Conservation (phyloP, 1,140 invertebrate species). For the Tribolium castaneum region DNA sequence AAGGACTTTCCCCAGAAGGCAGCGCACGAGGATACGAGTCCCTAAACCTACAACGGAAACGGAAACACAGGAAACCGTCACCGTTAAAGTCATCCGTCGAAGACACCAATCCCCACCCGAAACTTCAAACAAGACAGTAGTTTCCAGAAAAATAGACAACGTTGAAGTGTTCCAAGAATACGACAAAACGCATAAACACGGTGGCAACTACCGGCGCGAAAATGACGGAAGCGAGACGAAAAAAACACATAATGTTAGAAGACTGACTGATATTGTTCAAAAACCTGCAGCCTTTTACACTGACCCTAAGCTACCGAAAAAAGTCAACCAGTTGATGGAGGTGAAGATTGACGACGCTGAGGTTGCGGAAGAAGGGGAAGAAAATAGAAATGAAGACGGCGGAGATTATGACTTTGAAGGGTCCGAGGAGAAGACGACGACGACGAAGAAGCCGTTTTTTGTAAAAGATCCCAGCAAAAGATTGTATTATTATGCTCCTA, state of each 20-base stretch:
- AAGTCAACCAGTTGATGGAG: slow-evolving; percentile 43
- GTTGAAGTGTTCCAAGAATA: slow-evolving; percentile 49
- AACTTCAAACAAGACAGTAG: not conserved
- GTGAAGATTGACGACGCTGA: slow-evolving; percentile 10
- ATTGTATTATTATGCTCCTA: slow-evolving; percentile 59
- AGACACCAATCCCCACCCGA: not conserved
- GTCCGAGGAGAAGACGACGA: slow-evolving; percentile 4
- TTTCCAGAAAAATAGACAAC: not conserved
- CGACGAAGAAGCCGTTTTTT: slow-evolving; percentile 51
- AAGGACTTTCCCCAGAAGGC: slow-evolving; percentile 49
- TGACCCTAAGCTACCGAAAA: slow-evolving; percentile 49
- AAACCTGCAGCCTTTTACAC: slow-evolving; percentile 54
- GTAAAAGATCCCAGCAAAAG: slow-evolving; percentile 61
- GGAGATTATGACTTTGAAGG: slow-evolving; percentile 31
- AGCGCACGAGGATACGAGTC: slow-evolving; percentile 46
- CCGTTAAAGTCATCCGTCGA: slow-evolving; percentile 41
- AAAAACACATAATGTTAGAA: not conserved
- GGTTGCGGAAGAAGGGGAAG: slow-evolving; percentile 41
- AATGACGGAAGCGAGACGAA: not conserved
- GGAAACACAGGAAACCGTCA: slow-evolving; percentile 37
- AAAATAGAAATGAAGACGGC: slow-evolving; percentile 13
- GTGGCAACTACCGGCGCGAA: slow-evolving; percentile 49
- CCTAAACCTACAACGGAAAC: slow-evolving; percentile 47
- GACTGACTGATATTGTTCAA: slow-evolving; percentile 50
- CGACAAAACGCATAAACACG: slow-evolving; percentile 51